Evolutionary conservation across 2,113 vertebrate species (phyloP), one percentile per base, ranked within the genome.

Genomic region (Sarotherodon lohbergeri): DNA sequence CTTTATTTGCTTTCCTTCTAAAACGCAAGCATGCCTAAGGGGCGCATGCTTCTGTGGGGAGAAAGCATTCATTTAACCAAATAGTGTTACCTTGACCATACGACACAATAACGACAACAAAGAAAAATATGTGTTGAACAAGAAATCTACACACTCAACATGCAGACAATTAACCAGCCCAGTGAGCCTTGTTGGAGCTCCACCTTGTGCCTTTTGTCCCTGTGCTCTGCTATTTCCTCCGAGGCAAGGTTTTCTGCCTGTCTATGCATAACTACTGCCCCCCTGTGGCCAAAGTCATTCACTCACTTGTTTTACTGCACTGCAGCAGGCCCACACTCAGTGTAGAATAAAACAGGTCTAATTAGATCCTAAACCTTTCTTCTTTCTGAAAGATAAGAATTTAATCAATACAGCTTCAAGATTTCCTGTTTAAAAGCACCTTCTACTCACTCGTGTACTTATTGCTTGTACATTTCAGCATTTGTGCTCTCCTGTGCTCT

Each of bases 231-330:
- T 9, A 32, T 48, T 82, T 34, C 7, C 13, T n/a, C 63, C 13
- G 6, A 50, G 29, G 6, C 7, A 8, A 3, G 13, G 43, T 34
- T 39, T 13, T 10, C 6, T 86, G 6, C 24, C 14, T 66, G 32
- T 34, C 22, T 24, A 46, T 86, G 88, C 86, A 68, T 79, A 88
- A 43, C 87, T 93, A 92, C 92, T 95, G 91, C 95, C 88, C 91
- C 81, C 95, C 4, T 90, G 89, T 87, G 94, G 91, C 19, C 41
- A 61, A 24, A 81, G 4, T 3, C 4, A 1, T 3, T 22, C 17
- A 89, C 46, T 88, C 68, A 61, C 27, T 14, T n/a, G 17, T 78
- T 19, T 1, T 11, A 22, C 59, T 88, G 80, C 56, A 89, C 36
- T 81, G 71, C 83, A 90, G 59, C 2, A 61, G 14, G 7, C 7